Evolutionary conservation across 2,113 vertebrate species (phyloP).

Genomic region (Chascanopsetta lugubris): DNA sequence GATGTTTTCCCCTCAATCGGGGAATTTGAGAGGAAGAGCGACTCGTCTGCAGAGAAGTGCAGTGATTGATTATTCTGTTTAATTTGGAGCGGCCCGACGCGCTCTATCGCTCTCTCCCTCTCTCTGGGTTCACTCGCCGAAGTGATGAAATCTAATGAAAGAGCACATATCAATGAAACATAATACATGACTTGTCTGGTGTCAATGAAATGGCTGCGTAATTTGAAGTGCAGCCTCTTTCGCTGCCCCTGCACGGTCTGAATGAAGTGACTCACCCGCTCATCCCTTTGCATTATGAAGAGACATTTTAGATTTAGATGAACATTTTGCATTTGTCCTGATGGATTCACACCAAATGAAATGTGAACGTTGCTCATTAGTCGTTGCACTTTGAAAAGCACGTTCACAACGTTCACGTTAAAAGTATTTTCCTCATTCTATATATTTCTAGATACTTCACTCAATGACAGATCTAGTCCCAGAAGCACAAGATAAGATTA

Average conservation of each 20-base stretch:
- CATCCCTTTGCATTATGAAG: not conserved
- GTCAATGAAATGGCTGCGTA: not conserved
- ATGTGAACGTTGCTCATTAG: not conserved
- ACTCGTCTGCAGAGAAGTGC: constrained; percentile 11
- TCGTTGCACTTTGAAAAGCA: not conserved
- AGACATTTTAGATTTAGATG: not conserved
- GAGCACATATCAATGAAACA: constrained; percentile 14
- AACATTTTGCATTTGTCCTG: not conserved
- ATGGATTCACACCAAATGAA: too few species aligned
- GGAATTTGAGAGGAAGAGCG: not conserved
- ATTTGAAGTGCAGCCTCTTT: not conserved
- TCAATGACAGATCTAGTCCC: too few species aligned
- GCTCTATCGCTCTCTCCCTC: too few species aligned
- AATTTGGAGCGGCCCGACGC: constrained; percentile 9
- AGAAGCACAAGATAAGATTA: too few species aligned
- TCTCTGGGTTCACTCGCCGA: constrained; percentile 17
- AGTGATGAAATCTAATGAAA: constrained; percentile 43
- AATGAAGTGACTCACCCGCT: not conserved
- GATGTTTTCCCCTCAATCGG: constrained; percentile 30
- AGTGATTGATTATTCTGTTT: constrained; percentile 36
- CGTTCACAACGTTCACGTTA: too few species aligned
- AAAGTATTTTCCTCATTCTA: too few species aligned
- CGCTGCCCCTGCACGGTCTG: not conserved
- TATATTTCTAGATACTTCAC: too few species aligned
- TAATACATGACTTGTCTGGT: constrained; percentile 6